Conservation (phyloP, 2,797 vertebrate species). For the Manis pentadactyla region DNA sequence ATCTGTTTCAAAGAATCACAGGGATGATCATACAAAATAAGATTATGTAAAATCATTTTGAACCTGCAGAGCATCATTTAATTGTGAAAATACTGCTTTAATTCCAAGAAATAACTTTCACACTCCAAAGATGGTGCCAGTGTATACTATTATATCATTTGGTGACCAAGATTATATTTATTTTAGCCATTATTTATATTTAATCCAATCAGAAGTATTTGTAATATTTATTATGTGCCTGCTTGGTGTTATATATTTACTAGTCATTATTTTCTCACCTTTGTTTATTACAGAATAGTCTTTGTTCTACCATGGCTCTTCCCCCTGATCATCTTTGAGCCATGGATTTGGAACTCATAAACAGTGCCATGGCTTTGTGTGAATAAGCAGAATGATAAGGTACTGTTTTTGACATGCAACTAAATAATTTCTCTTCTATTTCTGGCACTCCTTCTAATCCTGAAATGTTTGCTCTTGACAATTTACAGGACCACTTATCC, state of each 20-base stretch:
- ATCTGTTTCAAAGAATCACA: slow-evolving; percentile 2
- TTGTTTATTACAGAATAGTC: not conserved
- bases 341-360: not conserved
- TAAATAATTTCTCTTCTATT: not conserved
- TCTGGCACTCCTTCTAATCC: not conserved
- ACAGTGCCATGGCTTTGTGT: not conserved
- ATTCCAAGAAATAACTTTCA: not conserved
- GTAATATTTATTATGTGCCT: not conserved
- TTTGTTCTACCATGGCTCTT: not conserved
- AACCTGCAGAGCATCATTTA: not conserved
- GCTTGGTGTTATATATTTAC: not conserved
- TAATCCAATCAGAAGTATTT: not conserved
- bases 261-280: not conserved
- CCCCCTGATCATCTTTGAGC: not conserved
- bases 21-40: not conserved
- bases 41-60: not conserved
- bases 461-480: not conserved
- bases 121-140: not conserved
- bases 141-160: not conserved
- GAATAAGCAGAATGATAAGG: not conserved
- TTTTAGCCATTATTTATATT: not conserved
- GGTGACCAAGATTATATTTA: not conserved
- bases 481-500: not conserved
- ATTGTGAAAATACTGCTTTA: not conserved
- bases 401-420: not conserved